Evolutionary conservation across 2,888 invertebrate genomes (phyloP), one percentile per base, ranked within the genome.

Genomic region (Alviniconcha strummeri): DNA sequence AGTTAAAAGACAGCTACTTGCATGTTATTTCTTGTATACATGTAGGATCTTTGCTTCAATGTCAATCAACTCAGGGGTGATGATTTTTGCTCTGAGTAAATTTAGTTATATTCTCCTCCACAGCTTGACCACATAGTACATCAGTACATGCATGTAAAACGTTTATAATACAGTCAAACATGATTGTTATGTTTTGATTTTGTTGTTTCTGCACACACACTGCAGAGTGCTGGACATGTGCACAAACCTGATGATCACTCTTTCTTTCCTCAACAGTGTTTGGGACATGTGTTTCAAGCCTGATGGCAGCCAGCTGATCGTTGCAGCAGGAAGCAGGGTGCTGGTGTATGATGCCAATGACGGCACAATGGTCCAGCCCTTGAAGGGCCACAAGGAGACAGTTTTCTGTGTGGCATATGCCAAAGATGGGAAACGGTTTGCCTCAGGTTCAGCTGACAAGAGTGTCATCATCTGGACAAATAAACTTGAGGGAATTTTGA

Each of bases 391-490:
- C 93, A 98, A 98, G 94, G 98, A 98, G 86, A 96, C 96, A 19
- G 98, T 99, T 0, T 97, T 98, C 93, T 96, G 98, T 88, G 96
- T 98, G 0, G 96, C 96, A 67, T 99, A 98, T 94, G 97, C 99
- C 0, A 96, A 95, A 90, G 98, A 99, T 95, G 99, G 99, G 0
- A 97, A 98, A 92, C 96, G 97, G 90, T 99, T 99, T 95, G 99
- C 99, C 0, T 98, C 98, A 60, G 99, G 99, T 1, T 97, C 98
- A 91, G 97, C 98, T 4, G 99, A 99, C 93, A 99, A 98, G 94
- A 97, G 97, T 93, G 99, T 99, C 78, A 99, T 99, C 87, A 97
- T 99, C 88, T 99, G 99, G 99, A 98, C 97, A 0, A 96, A 96
- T 64, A 98, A 98, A 94, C 95, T 99, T 91, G 98, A 99, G 95